Conservation (phyloP, 2,888 invertebrate species). For the Tetramorium bicarinatum region DNA sequence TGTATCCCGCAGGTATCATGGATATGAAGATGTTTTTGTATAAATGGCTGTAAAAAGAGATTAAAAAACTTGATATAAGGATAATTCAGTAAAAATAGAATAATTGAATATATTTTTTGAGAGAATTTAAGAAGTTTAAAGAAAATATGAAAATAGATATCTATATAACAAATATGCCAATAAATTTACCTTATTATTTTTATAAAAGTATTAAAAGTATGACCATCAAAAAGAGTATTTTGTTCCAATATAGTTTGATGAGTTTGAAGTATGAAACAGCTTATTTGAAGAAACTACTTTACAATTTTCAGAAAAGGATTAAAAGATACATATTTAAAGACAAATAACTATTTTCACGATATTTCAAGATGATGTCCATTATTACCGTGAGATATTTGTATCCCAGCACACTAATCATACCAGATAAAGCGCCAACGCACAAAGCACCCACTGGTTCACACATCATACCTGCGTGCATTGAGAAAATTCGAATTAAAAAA, state of each 20-base stretch:
- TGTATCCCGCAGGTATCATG: slow-evolving; percentile 98
- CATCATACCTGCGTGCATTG: slow-evolving; percentile 87
- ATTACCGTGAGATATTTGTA: slow-evolving; percentile 92
- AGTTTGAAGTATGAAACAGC: not conserved
- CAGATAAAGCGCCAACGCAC: slow-evolving; percentile 93
- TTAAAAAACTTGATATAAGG: not conserved
- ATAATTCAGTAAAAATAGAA: not conserved
- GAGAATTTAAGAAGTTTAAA: not conserved
- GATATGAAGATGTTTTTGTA: slow-evolving; percentile 88
- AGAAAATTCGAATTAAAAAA: not conserved
- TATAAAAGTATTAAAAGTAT: not conserved
- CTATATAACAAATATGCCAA: not conserved
- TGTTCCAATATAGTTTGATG: not conserved
- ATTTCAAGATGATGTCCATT: slow-evolving; percentile 51
- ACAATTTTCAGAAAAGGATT: not conserved
- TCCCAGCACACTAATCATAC: slow-evolving; percentile 93
- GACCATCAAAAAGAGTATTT: not conserved
- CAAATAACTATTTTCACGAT: not conserved
- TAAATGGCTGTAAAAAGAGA: slow-evolving; percentile 87
- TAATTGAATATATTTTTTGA: not conserved
- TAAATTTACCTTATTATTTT: not conserved
- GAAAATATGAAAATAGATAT: not conserved
- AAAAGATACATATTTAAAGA: not conserved
- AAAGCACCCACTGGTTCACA: slow-evolving; percentile 94
- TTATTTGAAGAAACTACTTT: not conserved